These are phyloP conservation scores for Regulus satrapa DNA, from an alignment of 2,113 vertebrate genomes.

Conservation along the genomic window DNA sequence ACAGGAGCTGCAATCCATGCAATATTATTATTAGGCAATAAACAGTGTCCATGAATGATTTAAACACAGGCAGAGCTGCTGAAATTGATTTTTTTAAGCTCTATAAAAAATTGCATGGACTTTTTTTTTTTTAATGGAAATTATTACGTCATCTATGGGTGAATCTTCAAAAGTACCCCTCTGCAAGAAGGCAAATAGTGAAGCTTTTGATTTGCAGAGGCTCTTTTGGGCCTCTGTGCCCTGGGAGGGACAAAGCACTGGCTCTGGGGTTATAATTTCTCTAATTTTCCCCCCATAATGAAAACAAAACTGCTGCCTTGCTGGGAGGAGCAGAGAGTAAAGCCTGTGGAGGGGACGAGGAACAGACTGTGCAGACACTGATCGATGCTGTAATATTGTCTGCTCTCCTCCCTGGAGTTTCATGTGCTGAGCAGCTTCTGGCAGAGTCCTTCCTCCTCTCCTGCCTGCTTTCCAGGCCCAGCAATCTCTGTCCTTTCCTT, in stretches of 20 bases:
- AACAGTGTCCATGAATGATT: neutral
- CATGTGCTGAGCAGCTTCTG: neutral
- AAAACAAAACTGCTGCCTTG: neutral
- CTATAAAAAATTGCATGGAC: neutral
- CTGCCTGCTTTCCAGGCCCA: neutral
- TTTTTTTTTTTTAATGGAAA: neutral
- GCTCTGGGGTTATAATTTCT: neutral
- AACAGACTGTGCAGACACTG: neutral
- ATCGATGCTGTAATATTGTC: neutral
- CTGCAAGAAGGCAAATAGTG: neutral
- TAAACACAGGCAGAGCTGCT: neutral
- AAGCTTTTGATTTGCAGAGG: neutral
- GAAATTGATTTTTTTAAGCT: neutral
- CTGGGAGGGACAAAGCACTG: neutral
- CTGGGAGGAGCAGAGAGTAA: neutral
- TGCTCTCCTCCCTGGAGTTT: neutral
- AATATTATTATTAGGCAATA: constrained; percentile 10
- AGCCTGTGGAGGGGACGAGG: neutral
- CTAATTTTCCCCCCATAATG: neutral
- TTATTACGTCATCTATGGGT: neutral
- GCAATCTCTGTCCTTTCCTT: neutral
- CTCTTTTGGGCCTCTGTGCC: neutral
- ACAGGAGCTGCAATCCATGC: neutral
- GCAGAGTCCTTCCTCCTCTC: neutral
- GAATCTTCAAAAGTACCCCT: neutral